Conservation (phyloP, 2,888 invertebrate species). For the Diaphora mendica region DNA sequence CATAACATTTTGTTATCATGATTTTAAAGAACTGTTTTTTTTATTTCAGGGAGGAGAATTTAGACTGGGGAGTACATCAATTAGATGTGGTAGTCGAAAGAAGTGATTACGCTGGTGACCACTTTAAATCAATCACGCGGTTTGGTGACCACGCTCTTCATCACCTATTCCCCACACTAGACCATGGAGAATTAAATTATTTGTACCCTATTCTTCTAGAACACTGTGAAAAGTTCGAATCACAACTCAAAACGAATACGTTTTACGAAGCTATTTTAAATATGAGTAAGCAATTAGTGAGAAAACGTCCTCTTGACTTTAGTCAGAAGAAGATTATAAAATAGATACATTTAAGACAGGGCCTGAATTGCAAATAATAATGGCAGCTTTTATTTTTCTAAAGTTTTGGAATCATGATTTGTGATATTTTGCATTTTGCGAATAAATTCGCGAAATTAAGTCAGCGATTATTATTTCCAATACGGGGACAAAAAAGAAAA, state of each 20-base stretch:
- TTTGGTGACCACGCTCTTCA: conserved; percentile 93
- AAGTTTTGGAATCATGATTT: not conserved
- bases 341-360: conserved; percentile 10
- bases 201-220: conserved; percentile 88
- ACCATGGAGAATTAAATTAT: conserved; percentile 90
- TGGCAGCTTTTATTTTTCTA: not conserved
- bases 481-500: not conserved
- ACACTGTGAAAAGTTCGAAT: conserved; percentile 88
- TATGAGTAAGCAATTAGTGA: conserved; percentile 85
- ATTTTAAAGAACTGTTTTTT: conserved; percentile 16
- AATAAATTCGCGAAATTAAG: not conserved
- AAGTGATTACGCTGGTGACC: conserved; percentile 87
- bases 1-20: not conserved
- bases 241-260: conserved; percentile 79
- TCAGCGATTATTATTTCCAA: not conserved
- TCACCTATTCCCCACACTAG: conserved; percentile 93
- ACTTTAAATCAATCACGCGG: conserved; percentile 89
- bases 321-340: conserved; percentile 49
- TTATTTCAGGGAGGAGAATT: conserved; percentile 74
- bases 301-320: conserved; percentile 73
- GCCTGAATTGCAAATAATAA: conserved; percentile 2
- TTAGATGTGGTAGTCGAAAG: conserved; percentile 91
- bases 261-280: conserved; percentile 89
- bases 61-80: conserved; percentile 93
- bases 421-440: not conserved